Base-by-base conservation (phyloP, 2,888 invertebrate species). In the Chrysolina oricalcia region DNA sequence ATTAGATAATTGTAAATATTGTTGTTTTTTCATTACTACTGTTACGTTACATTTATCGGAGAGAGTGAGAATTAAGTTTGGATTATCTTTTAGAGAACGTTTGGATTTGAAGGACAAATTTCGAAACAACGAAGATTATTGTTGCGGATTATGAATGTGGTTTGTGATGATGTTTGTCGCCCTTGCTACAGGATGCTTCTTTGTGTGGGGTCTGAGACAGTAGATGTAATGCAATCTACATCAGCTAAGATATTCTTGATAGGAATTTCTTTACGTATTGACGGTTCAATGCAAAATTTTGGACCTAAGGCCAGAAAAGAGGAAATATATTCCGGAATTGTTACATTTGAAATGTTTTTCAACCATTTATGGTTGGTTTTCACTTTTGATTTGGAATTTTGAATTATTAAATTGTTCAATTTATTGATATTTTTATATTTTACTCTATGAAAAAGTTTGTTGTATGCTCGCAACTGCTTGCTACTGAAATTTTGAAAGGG, bases 131-230 rank as follows among this genome's bases (percentile, higher is more conserved):
- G 9, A 27, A 10, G 15, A n/a, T 13, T 62, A 27, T 19, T 19
- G 11, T n/a, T n/a, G n/a, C n/a, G 59, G 21, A 35, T 27, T 62
- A n/a, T 35, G 62, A 40, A 62, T 27, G 13, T 62, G 62, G 27
- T 62, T 62, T 10, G 62, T 62, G 27, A 62, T 62, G 62, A 62
- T 27, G 21, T 62, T 62, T 6, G 40, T 15, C 9, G 62, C 27
- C 13, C 35, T 62, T n/a, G n/a, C 23, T 62, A 2, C 8, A 15
- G 62, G 3, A 15, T 9, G 62, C 27, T 62, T 27, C 8, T 23
- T 3, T 23, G 27, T 62, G n/a, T 23, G 23, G 8, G 62, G 27
- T 11, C 27, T 62, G 15, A 27, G 23, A 15, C 8, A 5, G 27
- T 23, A 62, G 11, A 13, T 27, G 8, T 35, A 27, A 23, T 62